Conservation (phyloP, 2,113 vertebrate species). For the Callithrix jacchus region DNA sequence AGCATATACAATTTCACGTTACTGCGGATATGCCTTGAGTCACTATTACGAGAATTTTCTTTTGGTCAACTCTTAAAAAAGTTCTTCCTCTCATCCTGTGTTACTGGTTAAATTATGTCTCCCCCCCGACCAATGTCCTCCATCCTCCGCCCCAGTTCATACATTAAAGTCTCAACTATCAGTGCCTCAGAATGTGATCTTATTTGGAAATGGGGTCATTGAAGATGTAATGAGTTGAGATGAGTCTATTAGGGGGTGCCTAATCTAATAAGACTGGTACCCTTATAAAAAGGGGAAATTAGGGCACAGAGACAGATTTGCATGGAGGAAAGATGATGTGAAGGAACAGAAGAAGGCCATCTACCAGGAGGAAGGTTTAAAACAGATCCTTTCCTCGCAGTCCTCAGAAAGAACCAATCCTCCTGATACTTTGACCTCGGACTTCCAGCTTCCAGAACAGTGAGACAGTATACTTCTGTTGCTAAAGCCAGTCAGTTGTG, state of each 20-base stretch:
- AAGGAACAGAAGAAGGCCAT: not conserved
- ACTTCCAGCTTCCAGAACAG: not conserved
- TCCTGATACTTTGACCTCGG: not conserved
- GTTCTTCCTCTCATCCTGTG: not conserved
- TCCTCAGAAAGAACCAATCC: not conserved
- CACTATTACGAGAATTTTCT: not conserved
- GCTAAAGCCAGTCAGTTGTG: not conserved
- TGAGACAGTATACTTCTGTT: not conserved
- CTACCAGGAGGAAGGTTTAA: not conserved
- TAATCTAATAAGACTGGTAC: not conserved
- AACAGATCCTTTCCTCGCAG: not conserved
- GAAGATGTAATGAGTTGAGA: not conserved
- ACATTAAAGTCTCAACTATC: not conserved
- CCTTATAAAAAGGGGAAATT: not conserved
- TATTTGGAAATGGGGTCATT: not conserved
- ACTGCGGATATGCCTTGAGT: not conserved
- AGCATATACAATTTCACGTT: not conserved
- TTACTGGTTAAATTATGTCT: not conserved
- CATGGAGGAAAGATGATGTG: not conserved
- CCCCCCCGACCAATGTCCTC: fast-evolving
- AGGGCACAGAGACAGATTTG: not conserved
- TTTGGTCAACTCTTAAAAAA: not conserved
- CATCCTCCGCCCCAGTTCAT: not conserved
- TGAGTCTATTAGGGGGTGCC: not conserved
- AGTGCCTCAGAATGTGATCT: not conserved